Percentiles rank a stretch among this genome's conserved stretches.
These are phyloP conservation scores for Camptogramma bilineatum DNA, from an alignment of 2,888 invertebrate species.

Conservation along the genomic window DNA sequence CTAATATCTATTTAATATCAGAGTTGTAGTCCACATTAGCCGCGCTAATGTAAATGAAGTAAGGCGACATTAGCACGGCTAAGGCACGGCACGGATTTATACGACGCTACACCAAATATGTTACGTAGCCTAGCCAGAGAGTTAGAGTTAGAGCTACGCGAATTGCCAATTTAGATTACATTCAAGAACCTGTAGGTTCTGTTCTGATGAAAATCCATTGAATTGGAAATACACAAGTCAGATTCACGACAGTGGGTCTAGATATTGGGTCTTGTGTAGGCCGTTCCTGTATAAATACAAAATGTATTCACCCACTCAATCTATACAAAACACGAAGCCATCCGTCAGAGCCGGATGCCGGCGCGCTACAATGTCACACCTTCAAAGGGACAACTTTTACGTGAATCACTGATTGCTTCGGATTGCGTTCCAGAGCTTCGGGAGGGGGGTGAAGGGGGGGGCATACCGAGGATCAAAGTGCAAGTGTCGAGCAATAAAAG, in stretches of 20 bases:
- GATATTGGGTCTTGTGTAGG: not conserved
- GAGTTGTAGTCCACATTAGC: not conserved
- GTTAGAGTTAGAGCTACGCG: not conserved
- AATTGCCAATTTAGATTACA: not conserved
- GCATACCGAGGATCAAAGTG: constrained; percentile 9
- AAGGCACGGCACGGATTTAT: no score
- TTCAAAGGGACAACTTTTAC: constrained; percentile 15
- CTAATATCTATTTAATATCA: not conserved
- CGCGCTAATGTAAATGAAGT: not conserved
- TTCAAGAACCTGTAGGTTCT: not conserved
- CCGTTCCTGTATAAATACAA: not conserved
- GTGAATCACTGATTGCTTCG: constrained; percentile 14
- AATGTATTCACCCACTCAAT: not conserved
- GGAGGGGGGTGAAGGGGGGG: not conserved
- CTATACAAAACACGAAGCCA: not conserved
- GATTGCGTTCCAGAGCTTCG: not conserved
- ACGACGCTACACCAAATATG: not conserved
- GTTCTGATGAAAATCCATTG: not conserved
- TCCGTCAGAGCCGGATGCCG: not conserved
- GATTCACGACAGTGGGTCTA: not conserved
- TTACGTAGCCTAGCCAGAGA: not conserved
- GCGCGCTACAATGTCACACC: not conserved
- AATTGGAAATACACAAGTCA: not conserved
- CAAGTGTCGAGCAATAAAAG: constrained; percentile 16
- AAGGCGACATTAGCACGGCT: not conserved